Evolutionary conservation across 2,113 vertebrate species (phyloP), one percentile per base, ranked within the genome.

Genomic region (Bufo gargarizans): DNA sequence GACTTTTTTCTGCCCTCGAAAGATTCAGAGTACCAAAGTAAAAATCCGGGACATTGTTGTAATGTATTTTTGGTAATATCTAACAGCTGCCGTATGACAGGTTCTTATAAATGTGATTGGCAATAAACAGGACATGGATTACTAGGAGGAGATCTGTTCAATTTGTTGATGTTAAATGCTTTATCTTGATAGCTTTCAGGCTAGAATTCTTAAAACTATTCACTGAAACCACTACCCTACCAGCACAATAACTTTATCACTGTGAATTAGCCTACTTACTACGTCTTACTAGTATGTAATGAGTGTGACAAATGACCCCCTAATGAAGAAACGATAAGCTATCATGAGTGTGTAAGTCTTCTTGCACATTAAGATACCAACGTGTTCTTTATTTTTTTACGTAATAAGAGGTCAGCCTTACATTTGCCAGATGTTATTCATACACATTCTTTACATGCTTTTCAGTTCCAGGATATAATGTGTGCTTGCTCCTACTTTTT

Each of bases 381-480:
- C 67, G 61, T 61, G 19, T 67, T 89, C 69, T n/a, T 79, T 59
- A 63, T 88, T 58, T 78, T 83, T 43, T 55, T 56, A 88, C 78
- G 87, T 43, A 84, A 78, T 84, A 91, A 88, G 90, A 87, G 5
- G 69, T 87, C 13, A 82, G 85, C 91, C 88, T 91, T 90, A 86
- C 7, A 14, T 78, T 69, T 55, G 16, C 89, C 67, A 90, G 49
- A 88, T 87, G 76, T 90, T 56, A 0, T 58, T 85, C 72, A 67
- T 88, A 58, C 72, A 84, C 43, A 89, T 89, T 80, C 78, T 89
- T 65, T 63, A 9, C 79, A 22, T 80, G 13, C 88, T 89, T 63
- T 14, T 85, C 85, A 65, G 45, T 90, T 89, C 90, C 84, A 86
- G 89, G 80, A 77, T 87, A 80, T 83, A 90, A 83, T n/a, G 63